Percentiles rank a stretch among this genome's conserved stretches.
Evolutionary conservation across 2,888 invertebrate species (phyloP).

Genomic region (Odontomyia ornata): DNA sequence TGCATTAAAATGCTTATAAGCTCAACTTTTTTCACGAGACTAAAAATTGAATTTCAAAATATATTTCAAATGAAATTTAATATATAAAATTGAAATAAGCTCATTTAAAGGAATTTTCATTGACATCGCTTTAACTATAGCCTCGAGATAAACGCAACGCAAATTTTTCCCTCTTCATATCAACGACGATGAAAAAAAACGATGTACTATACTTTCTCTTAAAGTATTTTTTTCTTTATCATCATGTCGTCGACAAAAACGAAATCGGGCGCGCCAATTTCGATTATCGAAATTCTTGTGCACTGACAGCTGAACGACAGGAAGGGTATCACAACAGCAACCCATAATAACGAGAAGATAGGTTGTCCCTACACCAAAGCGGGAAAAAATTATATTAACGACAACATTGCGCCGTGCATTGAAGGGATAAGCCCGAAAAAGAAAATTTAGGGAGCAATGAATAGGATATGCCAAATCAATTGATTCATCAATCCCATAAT

Average conservation of each 20-base stretch:
- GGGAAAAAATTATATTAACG: neutral
- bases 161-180: too few relatives aligned
- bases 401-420: neutral
- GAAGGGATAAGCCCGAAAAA: conserved; percentile 31
- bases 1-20: too few relatives aligned
- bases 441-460: conserved; percentile 17
- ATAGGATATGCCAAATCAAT: conserved; percentile 47
- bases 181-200: too few relatives aligned
- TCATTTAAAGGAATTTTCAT: too few relatives aligned
- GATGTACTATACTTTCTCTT: too few relatives aligned
- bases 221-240: too few relatives aligned
- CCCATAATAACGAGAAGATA: neutral
- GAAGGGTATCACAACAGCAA: conserved; percentile 5
- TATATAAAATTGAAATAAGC: too few relatives aligned
- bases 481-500: conserved; percentile 45
- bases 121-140: too few relatives aligned
- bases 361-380: neutral
- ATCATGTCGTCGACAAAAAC: conserved; percentile 10
- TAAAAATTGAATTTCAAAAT: too few relatives aligned
- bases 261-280: conserved; percentile 46
- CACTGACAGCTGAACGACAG: conserved; percentile 3
- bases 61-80: too few relatives aligned
- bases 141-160: too few relatives aligned
- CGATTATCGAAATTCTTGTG: conserved; percentile 48
- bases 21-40: too few relatives aligned